These are phyloP conservation scores for Actias luna DNA, from an alignment of 2,888 invertebrate species.

Conservation along the genomic window DNA sequence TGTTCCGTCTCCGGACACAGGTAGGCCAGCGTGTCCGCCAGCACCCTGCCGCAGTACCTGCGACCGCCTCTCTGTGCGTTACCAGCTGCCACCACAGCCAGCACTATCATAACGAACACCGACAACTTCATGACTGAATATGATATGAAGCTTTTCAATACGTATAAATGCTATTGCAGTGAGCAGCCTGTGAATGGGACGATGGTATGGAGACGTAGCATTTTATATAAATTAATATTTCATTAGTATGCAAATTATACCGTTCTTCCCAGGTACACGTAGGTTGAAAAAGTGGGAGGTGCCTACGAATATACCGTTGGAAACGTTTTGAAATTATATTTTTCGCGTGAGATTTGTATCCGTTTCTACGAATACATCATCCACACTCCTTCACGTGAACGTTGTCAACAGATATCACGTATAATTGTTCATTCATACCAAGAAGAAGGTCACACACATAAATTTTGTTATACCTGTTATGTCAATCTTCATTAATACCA, in stretches of 20 bases:
- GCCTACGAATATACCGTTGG: background rate
- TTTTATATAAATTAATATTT: conserved; percentile 12
- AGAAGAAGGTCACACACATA: background rate
- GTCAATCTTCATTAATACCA: background rate
- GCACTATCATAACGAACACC: background rate
- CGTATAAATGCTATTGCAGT: too few species aligned
- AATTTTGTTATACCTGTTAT: too few species aligned
- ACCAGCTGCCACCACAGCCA: background rate
- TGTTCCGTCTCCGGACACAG: conserved; percentile 22
- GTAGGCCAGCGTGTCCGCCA: conserved; percentile 24
- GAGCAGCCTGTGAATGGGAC: conserved; percentile 15
- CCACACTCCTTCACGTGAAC: conserved; percentile 1
- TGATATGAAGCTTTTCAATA: background rate
- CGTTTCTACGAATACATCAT: background rate
- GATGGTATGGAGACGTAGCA: background rate
- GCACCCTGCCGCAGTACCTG: conserved; percentile 26
- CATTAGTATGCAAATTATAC: conserved; percentile 8
- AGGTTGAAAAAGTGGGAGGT: background rate
- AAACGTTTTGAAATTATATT: background rate
- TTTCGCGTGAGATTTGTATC: background rate
- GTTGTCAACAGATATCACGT: background rate
- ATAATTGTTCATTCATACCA: background rate
- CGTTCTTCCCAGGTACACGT: background rate
- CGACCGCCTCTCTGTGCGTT: conserved; percentile 1
- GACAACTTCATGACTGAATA: background rate